Conservation (phyloP, 1,140 invertebrate species). For the Drosophila saltans region DNA sequence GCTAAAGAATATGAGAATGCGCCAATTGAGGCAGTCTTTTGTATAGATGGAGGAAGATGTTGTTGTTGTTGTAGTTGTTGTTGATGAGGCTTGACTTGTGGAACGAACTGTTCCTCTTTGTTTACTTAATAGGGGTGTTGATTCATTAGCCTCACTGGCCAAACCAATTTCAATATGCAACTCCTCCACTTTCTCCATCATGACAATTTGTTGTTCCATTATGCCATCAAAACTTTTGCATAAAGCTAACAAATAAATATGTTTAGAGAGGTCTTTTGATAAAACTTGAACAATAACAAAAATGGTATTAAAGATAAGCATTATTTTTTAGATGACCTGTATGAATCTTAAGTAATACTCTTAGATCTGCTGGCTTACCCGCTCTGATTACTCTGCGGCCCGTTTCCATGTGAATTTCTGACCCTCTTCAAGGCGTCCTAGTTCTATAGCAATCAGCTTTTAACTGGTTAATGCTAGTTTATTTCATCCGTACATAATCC, state of each 20-base stretch:
- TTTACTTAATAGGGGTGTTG: slow-evolving; percentile 56
- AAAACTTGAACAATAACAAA: slow-evolving; percentile 31
- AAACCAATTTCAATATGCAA: slow-evolving; percentile 21
- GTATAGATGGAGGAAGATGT: slow-evolving; percentile 15
- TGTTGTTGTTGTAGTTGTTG: not conserved
- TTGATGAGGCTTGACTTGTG: not conserved
- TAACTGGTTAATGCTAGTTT: slow-evolving; percentile 62
- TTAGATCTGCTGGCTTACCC: not conserved
- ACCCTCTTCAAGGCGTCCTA: not conserved
- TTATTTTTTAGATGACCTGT: not conserved
- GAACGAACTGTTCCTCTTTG: not conserved
- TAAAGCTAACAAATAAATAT: slow-evolving; percentile 31
- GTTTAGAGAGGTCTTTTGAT: slow-evolving; percentile 45
- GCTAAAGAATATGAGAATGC: slow-evolving; percentile 49
- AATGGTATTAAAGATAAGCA: not conserved
- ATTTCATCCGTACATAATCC: slow-evolving; percentile 3
- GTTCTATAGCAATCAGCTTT: slow-evolving; percentile 17
- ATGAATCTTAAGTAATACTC: not conserved
- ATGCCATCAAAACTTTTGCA: not conserved
- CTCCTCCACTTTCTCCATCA: slow-evolving; percentile 7
- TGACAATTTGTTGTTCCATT: not conserved
- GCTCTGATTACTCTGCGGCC: not conserved
- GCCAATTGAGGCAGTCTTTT: slow-evolving; percentile 67
- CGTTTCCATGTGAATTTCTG: slow-evolving; percentile 1
- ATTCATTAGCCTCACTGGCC: slow-evolving; percentile 50